Evolutionary conservation across 1,140 invertebrate species (phyloP), one percentile per base, ranked within the genome.

Genomic region (Chrysopa pallens): DNA sequence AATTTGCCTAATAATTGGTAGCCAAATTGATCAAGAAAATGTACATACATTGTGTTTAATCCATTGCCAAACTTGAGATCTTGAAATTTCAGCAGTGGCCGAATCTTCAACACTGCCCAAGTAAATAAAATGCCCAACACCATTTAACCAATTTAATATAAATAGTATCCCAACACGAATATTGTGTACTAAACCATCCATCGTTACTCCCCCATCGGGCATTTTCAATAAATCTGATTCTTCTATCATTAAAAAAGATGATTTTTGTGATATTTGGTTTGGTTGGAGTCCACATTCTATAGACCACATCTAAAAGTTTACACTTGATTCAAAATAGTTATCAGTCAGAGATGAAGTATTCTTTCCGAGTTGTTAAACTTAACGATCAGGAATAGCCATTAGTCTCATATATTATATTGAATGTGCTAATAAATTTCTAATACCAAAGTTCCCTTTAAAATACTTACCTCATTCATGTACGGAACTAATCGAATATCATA

Each of bases 31-130:
- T 23, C 2, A 23, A 3, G 17, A 23, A 23, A 23, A 23, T 23
- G 2, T 23, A 23, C 17, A 60, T 52, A 72, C 75, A 49, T 64
- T 56, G 51, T 80, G 76, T 44, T 68, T 59, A 42, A 81, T 72
- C 75, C 78, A 82, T 55, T 83, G 78, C 78, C 78, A 82, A 29
- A 83, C 66, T 60, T 81, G 74, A 9, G 67, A 71, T 37, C 78
- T 64, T 4, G 74, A 78, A 48, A 82, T 82, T 57, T 83, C 78
- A 4, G 78, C 78, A 0, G 79, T 83, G 6, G 78, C 79, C 0
- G 78, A 79, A 57, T 83, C 79, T 54, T 83, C 78, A 37, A 82
- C 70, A 28, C 68, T 63, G 11, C 73, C 76, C 36, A 69, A 69
- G 44, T 74, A 69, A 45, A 68, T 64, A 55, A 80, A 80, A 53